Base-by-base conservation (phyloP, 1,140 invertebrate species). In the Dreissena polymorpha region DNA sequence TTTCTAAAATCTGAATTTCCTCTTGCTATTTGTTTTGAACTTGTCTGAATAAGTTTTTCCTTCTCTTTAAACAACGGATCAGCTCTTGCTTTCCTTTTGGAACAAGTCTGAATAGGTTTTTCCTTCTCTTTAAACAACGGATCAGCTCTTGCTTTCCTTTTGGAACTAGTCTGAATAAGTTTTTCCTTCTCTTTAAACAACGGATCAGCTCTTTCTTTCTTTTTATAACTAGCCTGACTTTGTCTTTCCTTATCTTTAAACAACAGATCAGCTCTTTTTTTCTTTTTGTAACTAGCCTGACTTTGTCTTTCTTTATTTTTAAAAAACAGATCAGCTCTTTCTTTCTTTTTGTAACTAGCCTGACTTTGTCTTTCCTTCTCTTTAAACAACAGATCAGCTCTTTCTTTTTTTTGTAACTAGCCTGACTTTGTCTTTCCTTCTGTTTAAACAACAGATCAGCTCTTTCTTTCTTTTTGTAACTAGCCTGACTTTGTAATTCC, bases 281-380 rank as follows among this genome's bases (percentile, higher is more conserved):
- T 6, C 21, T 51, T 76, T 76, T 21, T 21, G 21, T 65, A 8
- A 0, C 63, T 10, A 5, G 23, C 6, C 10, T n/a, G 12, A 7
- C 55, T 57, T 75, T 57, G 72, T 25, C 23, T 75, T 60, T 63
- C 57, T 14, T 29, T 75, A 60, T 63, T 23, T 23, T 75, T 75
- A 12, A 55, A 12, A 12, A 12, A 18, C 18, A 55, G 12, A 55
- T 55, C 53, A 55, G 53, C 18, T 55, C 18, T 18, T 55, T n/a
- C n/a, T n/a, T n/a, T n/a, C n/a, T n/a, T n/a, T n/a, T n/a, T n/a
- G n/a, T n/a, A n/a, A n/a, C n/a, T n/a, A n/a, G n/a, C n/a, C n/a
- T n/a, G n/a, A n/a, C n/a, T n/a, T n/a, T n/a, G n/a, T n/a, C n/a
- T n/a, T n/a, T n/a, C n/a, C n/a, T n/a, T n/a, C n/a, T n/a, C n/a